Percentiles rank a stretch among this genome's conserved stretches.
Evolutionary conservation across 2,888 invertebrate genomes (phyloP).

Genomic region (Gnatocerus cornutus): DNA sequence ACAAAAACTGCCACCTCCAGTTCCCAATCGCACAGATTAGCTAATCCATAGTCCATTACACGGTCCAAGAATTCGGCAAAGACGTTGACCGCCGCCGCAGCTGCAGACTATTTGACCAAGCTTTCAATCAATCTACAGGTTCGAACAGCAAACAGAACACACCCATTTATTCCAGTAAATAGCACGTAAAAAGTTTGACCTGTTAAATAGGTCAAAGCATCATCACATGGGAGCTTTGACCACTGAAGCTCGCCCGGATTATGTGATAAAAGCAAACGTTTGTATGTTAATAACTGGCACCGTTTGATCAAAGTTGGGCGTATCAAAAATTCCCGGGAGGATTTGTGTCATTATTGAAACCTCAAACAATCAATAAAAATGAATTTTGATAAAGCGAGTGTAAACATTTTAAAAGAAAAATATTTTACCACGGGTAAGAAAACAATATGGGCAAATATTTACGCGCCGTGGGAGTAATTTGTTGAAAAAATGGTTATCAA

Average conservation of each 20-base stretch:
- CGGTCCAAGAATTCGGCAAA: too few relatives aligned
- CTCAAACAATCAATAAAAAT: conserved; percentile 11
- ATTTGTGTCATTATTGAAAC: conserved; percentile 9
- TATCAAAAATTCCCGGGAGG: too few relatives aligned
- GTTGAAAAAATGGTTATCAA: conserved; percentile 23
- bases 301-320: conserved; percentile 14
- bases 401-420: conserved; percentile 3
- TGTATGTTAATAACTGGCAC: conserved; percentile 26
- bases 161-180: conserved; percentile 34
- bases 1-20: too few relatives aligned
- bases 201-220: conserved; percentile 44
- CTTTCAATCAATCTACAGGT: conserved; percentile 33
- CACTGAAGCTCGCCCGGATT: conserved; percentile 40
- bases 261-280: conserved; percentile 39
- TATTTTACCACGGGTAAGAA: neutral
- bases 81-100: neutral
- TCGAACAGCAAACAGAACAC: conserved; percentile 30
- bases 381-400: conserved; percentile 18
- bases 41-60: neutral
- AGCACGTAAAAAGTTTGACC: conserved; percentile 40
- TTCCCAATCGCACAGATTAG: neutral
- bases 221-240: conserved; percentile 44
- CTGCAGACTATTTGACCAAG: conserved; percentile 22
- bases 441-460: neutral
- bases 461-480: neutral